These are phyloP conservation scores for Otolemur garnettii DNA, from an alignment of 2,113 vertebrate genomes.

Conservation along the genomic window DNA sequence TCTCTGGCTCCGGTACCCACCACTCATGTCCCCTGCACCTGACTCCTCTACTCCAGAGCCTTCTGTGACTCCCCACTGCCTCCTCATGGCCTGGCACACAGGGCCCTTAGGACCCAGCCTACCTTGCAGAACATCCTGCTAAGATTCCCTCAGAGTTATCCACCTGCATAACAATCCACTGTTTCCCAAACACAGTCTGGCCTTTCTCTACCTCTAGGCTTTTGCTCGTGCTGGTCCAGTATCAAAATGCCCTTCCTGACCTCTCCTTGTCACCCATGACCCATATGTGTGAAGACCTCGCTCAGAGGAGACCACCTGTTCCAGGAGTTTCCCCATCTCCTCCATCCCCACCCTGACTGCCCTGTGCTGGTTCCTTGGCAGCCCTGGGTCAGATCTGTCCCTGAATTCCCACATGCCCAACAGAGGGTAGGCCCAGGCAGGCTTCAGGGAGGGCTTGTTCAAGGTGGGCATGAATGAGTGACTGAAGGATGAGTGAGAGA, in stretches of 20 bases:
- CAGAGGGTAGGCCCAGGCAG: too few relatives aligned
- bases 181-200: too few relatives aligned
- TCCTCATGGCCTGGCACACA: not conserved
- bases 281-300: not conserved
- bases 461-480: accelerated
- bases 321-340: not conserved
- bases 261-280: not conserved
- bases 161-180: accelerated
- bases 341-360: not conserved
- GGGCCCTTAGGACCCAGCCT: not conserved
- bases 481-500: not conserved
- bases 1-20: not conserved
- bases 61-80: not conserved
- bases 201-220: not conserved
- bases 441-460: not conserved
- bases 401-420: not conserved
- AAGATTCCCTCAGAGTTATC: not conserved
- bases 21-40: not conserved
- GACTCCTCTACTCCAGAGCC: not conserved
- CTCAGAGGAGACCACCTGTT: not conserved
- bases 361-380: not conserved
- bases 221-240: accelerated
- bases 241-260: not conserved
- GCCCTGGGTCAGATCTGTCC: too few relatives aligned
- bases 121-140: accelerated